Base-by-base conservation (phyloP, 2,797 vertebrate species). In the Syndactyla subalaris region DNA sequence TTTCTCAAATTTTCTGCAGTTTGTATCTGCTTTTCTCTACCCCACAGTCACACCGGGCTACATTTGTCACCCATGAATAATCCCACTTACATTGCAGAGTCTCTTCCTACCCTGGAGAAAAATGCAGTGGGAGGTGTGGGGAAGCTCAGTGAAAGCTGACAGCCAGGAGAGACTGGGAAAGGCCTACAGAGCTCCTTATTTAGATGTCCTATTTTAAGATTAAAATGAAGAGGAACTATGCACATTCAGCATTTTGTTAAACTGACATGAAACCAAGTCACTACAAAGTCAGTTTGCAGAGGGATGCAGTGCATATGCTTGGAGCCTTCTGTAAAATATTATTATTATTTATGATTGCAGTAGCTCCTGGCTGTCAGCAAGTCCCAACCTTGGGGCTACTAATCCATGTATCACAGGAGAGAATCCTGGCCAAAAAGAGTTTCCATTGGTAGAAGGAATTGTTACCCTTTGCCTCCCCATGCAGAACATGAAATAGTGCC, bases 131-230 rank as follows among this genome's bases (percentile, higher is more conserved):
- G 94, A 96, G 95, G 95, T 97, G 93, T 96, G 92, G 96, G 94
- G 95, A 97, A 97, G 95, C 95, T 96, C 80, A 97, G 92, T 78
- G 89, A 96, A 97, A 96, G 95, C 96, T 96, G 96, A 94, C 96
- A 96, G 96, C 88, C 95, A 96, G 94, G 82, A 95, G 94, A 96
- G 94, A 96, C 96, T 96, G 94, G 94, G 96, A 96, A 97, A 96
- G 96, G 94, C 95, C 94, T 94, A 95, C 93, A 90, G 96, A 91
- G 83, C 6, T 74, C 84, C 94, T 90, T 84, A 90, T 96, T 94
- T 95, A 97, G 95, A 92, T 93, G 94, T 95, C 94, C 91, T 96
- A 93, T 96, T 95, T 97, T 96, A 96, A 93, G 95, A 93, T 57
- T 57, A 94, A 96, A 95, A 94, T 93, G 63, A 92, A 94, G 65